phyloP scores from a whole-genome alignment of 2,113 vertebrate species.

The Antechinus stuartii region DNA sequence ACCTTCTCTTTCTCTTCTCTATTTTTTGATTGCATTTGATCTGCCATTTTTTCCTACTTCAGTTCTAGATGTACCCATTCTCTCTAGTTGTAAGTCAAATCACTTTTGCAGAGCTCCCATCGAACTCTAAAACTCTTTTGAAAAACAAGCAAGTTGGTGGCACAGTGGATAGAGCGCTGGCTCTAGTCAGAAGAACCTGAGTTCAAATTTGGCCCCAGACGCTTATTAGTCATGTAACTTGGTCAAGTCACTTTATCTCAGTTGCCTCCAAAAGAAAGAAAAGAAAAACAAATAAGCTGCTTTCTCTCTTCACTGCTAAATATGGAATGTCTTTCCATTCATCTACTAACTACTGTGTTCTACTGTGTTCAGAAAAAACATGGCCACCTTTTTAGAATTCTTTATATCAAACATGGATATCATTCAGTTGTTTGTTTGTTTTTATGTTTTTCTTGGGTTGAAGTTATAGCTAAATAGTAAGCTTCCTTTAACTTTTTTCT shows the following conservation, averaged over 20 bases:
- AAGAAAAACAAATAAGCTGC: neutral
- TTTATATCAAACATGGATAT: neutral
- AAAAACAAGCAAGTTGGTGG: neutral
- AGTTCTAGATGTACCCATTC: neutral
- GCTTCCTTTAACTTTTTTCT: neutral
- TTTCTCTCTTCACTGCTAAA: neutral
- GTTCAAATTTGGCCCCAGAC: too few relatives aligned
- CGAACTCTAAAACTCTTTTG: neutral
- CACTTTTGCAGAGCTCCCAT: neutral
- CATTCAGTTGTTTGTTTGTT: neutral
- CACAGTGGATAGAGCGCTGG: neutral
- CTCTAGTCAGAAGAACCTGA: too few relatives aligned
- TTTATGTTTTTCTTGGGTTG: neutral
- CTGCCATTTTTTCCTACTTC: neutral
- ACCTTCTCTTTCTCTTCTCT: neutral
- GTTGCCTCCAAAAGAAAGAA: neutral
- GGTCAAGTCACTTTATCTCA: neutral
- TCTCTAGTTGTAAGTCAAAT: neutral
- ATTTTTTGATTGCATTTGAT: neutral
- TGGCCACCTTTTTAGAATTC: neutral
- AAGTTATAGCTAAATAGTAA: neutral
- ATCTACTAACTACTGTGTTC: neutral
- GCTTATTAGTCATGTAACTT: too few relatives aligned
- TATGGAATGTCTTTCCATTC: neutral
- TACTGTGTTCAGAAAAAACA: neutral